A percentile compares a stretch with the other conserved stretches of the same genome.
phyloP scores from a whole-genome alignment of 2,797 vertebrate species.

The Cirrhinus molitorella region DNA sequence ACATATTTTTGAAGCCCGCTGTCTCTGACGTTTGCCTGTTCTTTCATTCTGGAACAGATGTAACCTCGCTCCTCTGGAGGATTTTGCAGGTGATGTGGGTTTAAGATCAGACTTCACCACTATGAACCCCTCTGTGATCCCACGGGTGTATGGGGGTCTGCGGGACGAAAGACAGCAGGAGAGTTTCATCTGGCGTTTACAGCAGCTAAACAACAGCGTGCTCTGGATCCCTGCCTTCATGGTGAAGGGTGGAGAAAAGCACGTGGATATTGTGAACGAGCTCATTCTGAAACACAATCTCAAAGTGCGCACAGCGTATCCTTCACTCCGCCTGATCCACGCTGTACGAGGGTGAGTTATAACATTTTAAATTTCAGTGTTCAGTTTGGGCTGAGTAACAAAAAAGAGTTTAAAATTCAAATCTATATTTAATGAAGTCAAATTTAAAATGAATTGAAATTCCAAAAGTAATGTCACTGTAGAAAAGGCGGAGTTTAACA shows the following conservation, averaged over 20 bases:
- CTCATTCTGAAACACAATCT: constrained; percentile 87
- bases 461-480: background rate
- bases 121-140: constrained; percentile 91
- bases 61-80: constrained; percentile 87
- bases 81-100: constrained; percentile 87
- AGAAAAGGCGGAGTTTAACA: background rate
- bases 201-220: constrained; percentile 87
- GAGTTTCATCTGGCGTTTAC: constrained; percentile 85
- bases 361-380: background rate
- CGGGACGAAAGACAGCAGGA: constrained; percentile 83
- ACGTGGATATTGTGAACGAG: constrained; percentile 87
- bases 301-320: constrained; percentile 84
- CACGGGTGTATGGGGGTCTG: constrained; percentile 87
- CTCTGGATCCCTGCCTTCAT: constrained; percentile 93
- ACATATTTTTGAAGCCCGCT: constrained; percentile 7
- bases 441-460: background rate
- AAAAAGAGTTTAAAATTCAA: background rate
- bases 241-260: constrained; percentile 90
- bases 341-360: constrained; percentile 88
- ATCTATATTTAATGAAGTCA: background rate
- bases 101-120: constrained; percentile 91
- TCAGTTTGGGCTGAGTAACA: background rate
- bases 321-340: constrained; percentile 87
- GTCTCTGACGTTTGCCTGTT: constrained; percentile 48
- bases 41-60: constrained; percentile 75